A percentile compares a stretch with the other conserved stretches of the same genome.
phyloP scores from a whole-genome alignment of 2,888 invertebrate genomes.

The Rhagophthalmus giganteus region DNA sequence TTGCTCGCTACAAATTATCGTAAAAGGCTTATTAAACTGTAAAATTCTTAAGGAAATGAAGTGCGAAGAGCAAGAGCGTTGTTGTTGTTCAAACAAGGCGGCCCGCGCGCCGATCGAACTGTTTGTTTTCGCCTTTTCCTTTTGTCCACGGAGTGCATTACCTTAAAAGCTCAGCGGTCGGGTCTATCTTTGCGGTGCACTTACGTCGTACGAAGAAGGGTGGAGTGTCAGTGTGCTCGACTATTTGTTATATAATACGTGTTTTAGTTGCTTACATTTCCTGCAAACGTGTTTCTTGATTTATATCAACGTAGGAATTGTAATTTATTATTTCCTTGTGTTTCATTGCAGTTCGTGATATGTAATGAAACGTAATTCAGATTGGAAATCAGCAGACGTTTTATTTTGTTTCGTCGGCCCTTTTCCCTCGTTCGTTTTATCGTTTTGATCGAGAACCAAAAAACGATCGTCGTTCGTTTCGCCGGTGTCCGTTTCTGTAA shows the following conservation, averaged over 20 bases:
- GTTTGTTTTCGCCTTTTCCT: too few species aligned
- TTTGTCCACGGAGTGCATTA: too few species aligned
- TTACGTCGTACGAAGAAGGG: conserved; percentile 21
- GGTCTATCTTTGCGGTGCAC: conserved; percentile 17
- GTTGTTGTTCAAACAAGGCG: too few species aligned
- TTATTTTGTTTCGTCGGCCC: too few species aligned
- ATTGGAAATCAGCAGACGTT: not conserved
- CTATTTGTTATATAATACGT: conserved; percentile 32
- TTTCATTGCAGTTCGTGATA: conserved; percentile 21
- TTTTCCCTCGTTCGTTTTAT: not conserved
- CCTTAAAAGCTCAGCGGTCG: too few species aligned
- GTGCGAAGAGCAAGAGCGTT: too few species aligned
- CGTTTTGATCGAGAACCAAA: too few species aligned
- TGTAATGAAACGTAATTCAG: conserved; percentile 15
- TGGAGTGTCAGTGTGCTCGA: conserved; percentile 25
- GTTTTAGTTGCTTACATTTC: conserved; percentile 34
- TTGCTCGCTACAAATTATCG: too few species aligned
- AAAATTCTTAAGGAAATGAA: too few species aligned
- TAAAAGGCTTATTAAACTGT: too few species aligned
- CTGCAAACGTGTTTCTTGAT: conserved; percentile 36
- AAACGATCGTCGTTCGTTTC: not conserved
- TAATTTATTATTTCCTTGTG: conserved; percentile 32
- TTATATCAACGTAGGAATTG: conserved; percentile 38
- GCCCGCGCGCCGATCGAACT: too few species aligned
- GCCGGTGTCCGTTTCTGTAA: not conserved